These are phyloP conservation scores for Eustalomyia histrio DNA, from an alignment of 2,888 invertebrate species.

Conservation along the genomic window DNA sequence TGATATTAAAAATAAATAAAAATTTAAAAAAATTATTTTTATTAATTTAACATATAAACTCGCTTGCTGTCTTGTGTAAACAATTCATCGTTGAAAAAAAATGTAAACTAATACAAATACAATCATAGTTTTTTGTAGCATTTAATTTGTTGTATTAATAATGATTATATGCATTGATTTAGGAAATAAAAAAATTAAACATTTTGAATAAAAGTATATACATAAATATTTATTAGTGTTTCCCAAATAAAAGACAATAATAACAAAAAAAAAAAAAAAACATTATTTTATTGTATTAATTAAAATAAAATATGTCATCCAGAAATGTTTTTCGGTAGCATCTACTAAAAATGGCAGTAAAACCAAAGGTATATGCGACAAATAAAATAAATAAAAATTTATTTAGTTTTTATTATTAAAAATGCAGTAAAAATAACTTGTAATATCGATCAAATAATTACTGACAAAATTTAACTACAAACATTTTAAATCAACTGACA, in stretches of 20 bases:
- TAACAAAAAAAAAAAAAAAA: background rate
- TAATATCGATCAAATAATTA: too few species aligned
- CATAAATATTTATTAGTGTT: constrained; percentile 47
- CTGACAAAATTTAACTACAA: too few species aligned
- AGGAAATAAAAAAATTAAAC: constrained; percentile 11
- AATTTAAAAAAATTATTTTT: constrained; percentile 3
- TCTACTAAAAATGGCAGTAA: too few species aligned
- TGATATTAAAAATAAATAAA: constrained; percentile 9
- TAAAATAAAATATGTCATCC: too few species aligned
- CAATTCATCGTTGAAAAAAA: constrained; percentile 25
- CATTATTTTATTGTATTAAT: background rate
- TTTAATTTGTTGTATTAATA: constrained; percentile 54
- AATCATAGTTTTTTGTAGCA: constrained; percentile 50
- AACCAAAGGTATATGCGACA: too few species aligned
- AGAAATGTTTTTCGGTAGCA: too few species aligned
- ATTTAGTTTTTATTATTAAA: too few species aligned
- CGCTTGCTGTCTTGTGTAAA: constrained; percentile 32
- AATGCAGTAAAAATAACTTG: too few species aligned
- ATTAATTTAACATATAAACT: constrained; percentile 33
- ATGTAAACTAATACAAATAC: background rate
- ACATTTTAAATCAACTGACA: too few species aligned
- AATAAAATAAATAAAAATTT: too few species aligned
- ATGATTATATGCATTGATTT: constrained; percentile 27
- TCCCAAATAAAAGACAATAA: constrained; percentile 63
- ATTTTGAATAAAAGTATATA: constrained; percentile 15